These are phyloP conservation scores for Portunus trituberculatus DNA, from an alignment of 1,140 invertebrate species.

Conservation along the genomic window DNA sequence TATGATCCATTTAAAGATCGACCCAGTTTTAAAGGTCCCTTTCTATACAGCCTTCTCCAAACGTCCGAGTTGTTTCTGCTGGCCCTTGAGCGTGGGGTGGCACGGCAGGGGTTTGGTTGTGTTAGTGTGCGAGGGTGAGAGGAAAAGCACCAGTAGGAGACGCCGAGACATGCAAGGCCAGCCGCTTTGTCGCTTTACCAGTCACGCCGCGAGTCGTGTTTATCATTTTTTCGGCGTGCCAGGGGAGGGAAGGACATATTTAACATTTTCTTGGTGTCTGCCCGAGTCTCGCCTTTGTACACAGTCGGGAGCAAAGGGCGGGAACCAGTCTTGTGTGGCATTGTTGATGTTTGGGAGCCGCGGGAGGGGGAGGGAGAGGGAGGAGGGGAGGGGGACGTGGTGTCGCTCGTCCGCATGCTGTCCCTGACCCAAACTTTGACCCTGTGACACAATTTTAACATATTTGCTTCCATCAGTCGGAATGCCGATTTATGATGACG, in stretches of 20 bases:
- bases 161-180: background rate
- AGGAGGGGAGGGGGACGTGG: background rate
- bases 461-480: conserved; percentile 20
- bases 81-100: background rate
- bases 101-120: no score
- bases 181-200: no score
- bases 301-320: conserved; percentile 43
- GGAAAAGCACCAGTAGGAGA: background rate
- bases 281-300: conserved; percentile 27
- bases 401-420: background rate
- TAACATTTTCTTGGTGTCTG: conserved; percentile 33
- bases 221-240: background rate
- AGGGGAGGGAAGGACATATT: background rate
- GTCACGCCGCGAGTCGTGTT: background rate
- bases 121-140: background rate
- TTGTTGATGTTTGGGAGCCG: conserved; percentile 65
- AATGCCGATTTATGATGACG: background rate
- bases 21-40: conserved; percentile 51
- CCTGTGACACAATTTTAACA: background rate
- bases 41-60: background rate
- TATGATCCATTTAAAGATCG: conserved; percentile 61
- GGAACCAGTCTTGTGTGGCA: conserved; percentile 52
- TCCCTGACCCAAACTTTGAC: background rate
- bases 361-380: background rate
- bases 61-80: background rate